Conservation (phyloP, 2,797 vertebrate species). For the Nasua narica region DNA sequence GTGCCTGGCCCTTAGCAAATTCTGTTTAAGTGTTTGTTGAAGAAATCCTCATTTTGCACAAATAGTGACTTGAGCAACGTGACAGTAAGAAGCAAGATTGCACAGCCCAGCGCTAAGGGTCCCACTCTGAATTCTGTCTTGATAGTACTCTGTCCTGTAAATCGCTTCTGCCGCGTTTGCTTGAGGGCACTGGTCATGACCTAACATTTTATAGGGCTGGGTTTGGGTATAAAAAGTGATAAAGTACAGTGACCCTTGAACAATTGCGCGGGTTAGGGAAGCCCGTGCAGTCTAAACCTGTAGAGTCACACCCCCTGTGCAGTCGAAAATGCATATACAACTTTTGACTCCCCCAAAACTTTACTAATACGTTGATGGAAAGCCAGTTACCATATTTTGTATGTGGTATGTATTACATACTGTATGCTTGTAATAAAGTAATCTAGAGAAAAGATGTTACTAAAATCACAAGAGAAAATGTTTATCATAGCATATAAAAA, state of each 20-base stretch:
- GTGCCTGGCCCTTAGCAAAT: background rate
- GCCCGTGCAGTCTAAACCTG: background rate
- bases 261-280: background rate
- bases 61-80: background rate
- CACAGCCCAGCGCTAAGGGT: too few relatives aligned
- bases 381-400: background rate
- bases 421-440: background rate
- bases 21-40: background rate
- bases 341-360: background rate
- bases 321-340: background rate
- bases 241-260: background rate
- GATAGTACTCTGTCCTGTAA: accelerated
- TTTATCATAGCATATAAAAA: background rate
- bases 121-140: background rate
- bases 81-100: background rate
- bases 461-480: background rate
- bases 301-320: background rate
- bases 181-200: background rate
- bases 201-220: background rate
- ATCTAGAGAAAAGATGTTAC: background rate
- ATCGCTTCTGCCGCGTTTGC: too few relatives aligned
- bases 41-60: background rate
- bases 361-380: background rate
- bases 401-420: background rate
- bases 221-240: background rate